Percentiles rank a stretch among this genome's conserved stretches.
These are phyloP conservation scores for Orthosia incerta DNA, from an alignment of 2,888 invertebrate genomes.

Conservation along the genomic window DNA sequence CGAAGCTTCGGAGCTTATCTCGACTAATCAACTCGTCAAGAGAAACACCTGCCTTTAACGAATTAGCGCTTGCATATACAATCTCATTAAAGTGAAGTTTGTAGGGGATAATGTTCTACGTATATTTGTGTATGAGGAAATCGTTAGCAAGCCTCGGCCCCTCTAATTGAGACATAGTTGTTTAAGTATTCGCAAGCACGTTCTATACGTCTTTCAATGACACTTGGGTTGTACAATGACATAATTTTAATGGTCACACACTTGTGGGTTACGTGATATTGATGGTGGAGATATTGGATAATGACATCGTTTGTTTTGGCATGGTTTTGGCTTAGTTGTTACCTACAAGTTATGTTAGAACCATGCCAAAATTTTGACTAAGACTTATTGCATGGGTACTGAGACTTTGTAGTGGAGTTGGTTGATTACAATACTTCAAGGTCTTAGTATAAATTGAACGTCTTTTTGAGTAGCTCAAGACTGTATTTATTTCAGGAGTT, in stretches of 20 bases:
- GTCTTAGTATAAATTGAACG: too few species aligned
- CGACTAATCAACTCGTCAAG: slow-evolving; percentile 51
- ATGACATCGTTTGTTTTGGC: slow-evolving; percentile 36
- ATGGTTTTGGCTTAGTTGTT: slow-evolving; percentile 4
- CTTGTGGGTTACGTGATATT: slow-evolving; percentile 22
- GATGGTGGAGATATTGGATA: slow-evolving; percentile 38
- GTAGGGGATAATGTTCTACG: not conserved
- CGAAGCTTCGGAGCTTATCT: slow-evolving; percentile 37
- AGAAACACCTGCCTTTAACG: slow-evolving; percentile 51
- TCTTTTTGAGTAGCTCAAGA: too few species aligned
- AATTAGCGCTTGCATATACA: slow-evolving; percentile 36
- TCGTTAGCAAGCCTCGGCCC: slow-evolving; percentile 40
- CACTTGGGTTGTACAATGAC: slow-evolving; percentile 54
- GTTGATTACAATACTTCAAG: not conserved
- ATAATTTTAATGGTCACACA: slow-evolving; percentile 60
- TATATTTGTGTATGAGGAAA: slow-evolving; percentile 37
- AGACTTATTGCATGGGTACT: slow-evolving; percentile 1
- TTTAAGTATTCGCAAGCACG: slow-evolving; percentile 62
- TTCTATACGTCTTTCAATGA: slow-evolving; percentile 54
- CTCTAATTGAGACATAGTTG: slow-evolving; percentile 60
- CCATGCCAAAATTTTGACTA: not conserved
- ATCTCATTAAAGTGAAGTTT: slow-evolving; percentile 16
- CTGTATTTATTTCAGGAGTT: too few species aligned
- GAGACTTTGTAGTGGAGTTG: not conserved
- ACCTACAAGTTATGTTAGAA: not conserved